Base-by-base conservation (phyloP, 2,797 vertebrate species). In the Gambelia wislizenii region DNA sequence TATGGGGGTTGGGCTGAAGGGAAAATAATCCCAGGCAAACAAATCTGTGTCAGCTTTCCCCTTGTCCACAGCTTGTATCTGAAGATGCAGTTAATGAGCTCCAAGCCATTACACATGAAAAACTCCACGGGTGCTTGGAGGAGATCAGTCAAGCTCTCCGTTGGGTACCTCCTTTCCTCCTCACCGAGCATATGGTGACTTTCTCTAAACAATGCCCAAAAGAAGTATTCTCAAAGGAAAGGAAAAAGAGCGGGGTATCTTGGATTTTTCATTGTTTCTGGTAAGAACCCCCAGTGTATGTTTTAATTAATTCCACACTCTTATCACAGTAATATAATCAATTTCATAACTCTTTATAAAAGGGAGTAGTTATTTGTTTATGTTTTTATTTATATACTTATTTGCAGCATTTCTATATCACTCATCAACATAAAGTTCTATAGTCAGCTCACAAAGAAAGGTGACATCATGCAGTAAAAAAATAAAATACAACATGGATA, bases 81-180 rank as follows among this genome's bases (percentile, higher is more conserved):
- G 0, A 67, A 22, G 79, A 77, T 0, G 0, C 39, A 0, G 0
- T 36, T 89, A 95, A 94, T 0, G 78, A 93, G 80, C 80, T 93
- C 83, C 33, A 13, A 2, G 86, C 49, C 0, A 0, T n/a, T 70
- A 78, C 84, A 88, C 90, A 2, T 80, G 90, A 90, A 91, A 93
- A 95, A 69, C 91, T 90, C 44, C 90, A 56, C 14, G 0, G 0
- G 42, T 78, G 91, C 83, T 85, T 54, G 22, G 0, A 88, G 76
- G 54, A 86, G 61, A 84, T 83, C 74, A 89, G 54, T 39, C 89
- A 33, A 33, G 82, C 70, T 2, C 44, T 74, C 9, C 4, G 13
- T 16, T 86, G 79, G 78, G 85, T 91, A 79, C 84, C 87, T 80
- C 89, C 74, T 91, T 61, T 36, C 89, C 59, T 54, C n/a, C 72